Conservation (phyloP, 2,797 vertebrate species). For the Melanotaenia pygmaea region DNA sequence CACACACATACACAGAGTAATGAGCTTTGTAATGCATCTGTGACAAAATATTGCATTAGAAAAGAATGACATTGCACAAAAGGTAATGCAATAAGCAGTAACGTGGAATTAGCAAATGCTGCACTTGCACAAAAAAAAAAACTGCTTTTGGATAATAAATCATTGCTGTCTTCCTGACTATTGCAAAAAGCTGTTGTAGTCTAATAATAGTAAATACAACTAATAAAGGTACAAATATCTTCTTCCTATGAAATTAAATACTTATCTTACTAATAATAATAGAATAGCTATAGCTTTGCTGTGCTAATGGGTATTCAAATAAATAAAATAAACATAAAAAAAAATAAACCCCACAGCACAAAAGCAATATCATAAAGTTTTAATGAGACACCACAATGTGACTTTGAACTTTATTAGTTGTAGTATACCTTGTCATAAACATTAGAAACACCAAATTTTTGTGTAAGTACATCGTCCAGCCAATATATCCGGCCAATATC, state of each 20-base stretch:
- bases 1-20: conserved; percentile 19
- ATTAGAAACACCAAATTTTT: too few relatives aligned
- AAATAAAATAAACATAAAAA: too few relatives aligned
- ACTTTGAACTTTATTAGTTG: neutral
- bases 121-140: conserved; percentile 25
- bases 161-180: conserved; percentile 1
- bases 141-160: conserved; percentile 43
- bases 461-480: too few relatives aligned
- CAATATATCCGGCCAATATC: too few relatives aligned
- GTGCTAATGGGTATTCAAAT: too few relatives aligned
- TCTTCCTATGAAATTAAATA: neutral
- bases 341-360: too few relatives aligned
- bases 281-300: too few relatives aligned
- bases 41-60: conserved; percentile 55
- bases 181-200: conserved; percentile 28
- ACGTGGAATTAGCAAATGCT: conserved; percentile 47
- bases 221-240: conserved; percentile 2
- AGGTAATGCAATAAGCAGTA: conserved; percentile 57
- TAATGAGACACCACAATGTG: neutral
- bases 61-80: conserved; percentile 53
- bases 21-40: conserved; percentile 61
- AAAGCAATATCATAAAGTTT: neutral
- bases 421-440: too few relatives aligned
- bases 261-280: neutral
- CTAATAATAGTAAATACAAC: conserved; percentile 21